Evolutionary conservation across 2,797 vertebrate species (phyloP).

Genomic region (Myripristis murdjan): DNA sequence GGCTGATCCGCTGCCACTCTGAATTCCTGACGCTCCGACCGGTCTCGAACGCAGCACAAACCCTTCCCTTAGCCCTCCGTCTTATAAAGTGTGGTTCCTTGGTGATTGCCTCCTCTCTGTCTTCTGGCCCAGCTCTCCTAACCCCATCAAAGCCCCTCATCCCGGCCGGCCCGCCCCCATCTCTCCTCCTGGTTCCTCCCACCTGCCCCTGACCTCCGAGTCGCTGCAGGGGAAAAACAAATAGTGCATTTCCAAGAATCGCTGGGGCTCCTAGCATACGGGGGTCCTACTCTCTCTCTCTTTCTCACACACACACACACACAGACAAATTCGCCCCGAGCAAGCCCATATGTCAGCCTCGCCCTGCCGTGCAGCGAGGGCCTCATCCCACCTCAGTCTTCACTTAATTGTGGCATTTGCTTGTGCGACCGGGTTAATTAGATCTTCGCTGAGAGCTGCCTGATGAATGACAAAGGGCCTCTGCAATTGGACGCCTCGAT

Average conservation of each 20-base stretch:
- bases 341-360: background rate
- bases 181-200: background rate
- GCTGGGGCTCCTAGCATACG: background rate
- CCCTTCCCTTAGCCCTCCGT: no score
- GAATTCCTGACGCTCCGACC: no score
- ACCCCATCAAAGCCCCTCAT: no score
- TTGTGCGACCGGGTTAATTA: background rate
- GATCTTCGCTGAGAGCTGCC: background rate
- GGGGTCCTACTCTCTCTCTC: background rate
- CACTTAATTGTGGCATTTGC: background rate
- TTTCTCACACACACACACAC: no score
- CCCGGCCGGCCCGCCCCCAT: background rate
- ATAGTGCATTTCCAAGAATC: slow-evolving; percentile 5
- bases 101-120: no score
- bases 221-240: background rate
- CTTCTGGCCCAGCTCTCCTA: no score
- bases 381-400: no score
- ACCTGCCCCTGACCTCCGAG: background rate
- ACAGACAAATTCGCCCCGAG: background rate
- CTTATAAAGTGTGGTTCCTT: no score
- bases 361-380: no score
- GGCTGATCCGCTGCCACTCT: no score
- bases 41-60: no score
- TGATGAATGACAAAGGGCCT: background rate
- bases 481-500: background rate